Conservation (phyloP, 92 coral and sea anemone species). For the Metridium senile region DNA sequence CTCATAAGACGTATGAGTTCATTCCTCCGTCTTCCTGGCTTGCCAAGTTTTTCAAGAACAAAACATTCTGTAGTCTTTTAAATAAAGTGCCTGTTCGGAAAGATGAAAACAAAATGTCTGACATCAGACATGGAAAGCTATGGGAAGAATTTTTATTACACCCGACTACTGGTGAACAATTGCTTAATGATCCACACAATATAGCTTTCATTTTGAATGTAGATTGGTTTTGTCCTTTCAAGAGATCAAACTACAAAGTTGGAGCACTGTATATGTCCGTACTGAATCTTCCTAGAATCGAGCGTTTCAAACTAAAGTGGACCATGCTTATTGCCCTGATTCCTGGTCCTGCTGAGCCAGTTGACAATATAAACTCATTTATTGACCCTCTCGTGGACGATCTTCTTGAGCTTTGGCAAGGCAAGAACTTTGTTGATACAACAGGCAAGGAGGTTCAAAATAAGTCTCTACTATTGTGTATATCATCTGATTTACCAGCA, state of each 20-base stretch:
- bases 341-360: too few species aligned
- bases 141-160: conserved; percentile 23
- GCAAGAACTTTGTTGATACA: too few species aligned
- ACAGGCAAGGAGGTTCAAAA: too few species aligned
- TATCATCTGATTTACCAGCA: conserved; percentile 46
- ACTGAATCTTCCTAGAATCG: too few species aligned
- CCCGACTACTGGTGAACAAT: conserved; percentile 8
- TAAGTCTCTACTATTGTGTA: conserved; percentile 33
- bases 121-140: conserved; percentile 39
- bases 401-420: too few species aligned
- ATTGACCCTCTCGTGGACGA: too few species aligned
- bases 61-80: conserved; percentile 26
- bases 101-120: conserved; percentile 11
- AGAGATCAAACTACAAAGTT: too few species aligned
- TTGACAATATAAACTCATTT: too few species aligned
- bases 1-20: conserved; percentile 32
- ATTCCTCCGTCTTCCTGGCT: conserved; percentile 46
- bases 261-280: too few species aligned
- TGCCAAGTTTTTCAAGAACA: conserved; percentile 17
- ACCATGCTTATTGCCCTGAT: too few species aligned
- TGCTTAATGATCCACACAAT: conserved; percentile 13
- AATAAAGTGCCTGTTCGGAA: conserved; percentile 7
- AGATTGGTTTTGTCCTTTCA: conserved; percentile 44
- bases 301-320: too few species aligned
- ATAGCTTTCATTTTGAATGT: conserved; percentile 30